Conservation (phyloP, 2,797 vertebrate species). For the Micrastur ruficollis region DNA sequence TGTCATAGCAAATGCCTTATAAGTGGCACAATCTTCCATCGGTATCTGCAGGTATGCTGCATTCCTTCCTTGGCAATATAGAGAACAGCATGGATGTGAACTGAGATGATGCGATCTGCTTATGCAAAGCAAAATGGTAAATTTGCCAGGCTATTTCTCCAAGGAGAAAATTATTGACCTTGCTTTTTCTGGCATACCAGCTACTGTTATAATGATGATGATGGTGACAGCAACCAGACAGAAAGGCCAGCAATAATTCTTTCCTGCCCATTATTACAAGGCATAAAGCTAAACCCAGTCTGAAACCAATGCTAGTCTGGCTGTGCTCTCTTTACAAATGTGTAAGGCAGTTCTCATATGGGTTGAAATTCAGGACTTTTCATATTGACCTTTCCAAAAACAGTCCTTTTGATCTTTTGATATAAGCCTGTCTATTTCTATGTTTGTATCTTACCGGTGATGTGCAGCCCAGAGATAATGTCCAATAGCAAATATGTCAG, state of each 20-base stretch:
- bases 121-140: constrained; percentile 5
- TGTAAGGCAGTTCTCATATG: not conserved
- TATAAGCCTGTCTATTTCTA: not conserved
- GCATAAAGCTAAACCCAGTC: constrained; percentile 18
- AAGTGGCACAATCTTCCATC: not conserved
- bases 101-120: not conserved
- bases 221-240: constrained; percentile 45
- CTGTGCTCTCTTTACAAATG: not conserved
- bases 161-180: constrained; percentile 48
- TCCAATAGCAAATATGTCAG: not conserved
- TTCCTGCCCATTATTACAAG: constrained; percentile 57
- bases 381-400: not conserved
- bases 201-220: constrained; percentile 18
- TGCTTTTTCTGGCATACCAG: constrained; percentile 53
- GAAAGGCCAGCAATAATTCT: constrained; percentile 51
- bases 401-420: not conserved
- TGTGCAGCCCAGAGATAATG: not conserved
- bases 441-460: not conserved
- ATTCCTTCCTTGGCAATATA: not conserved
- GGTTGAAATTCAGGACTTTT: not conserved
- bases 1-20: not conserved
- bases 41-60: not conserved
- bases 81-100: not conserved
- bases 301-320: not conserved
- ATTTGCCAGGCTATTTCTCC: constrained; percentile 40